Evolutionary conservation across 2,797 vertebrate species (phyloP).

Genomic region (Microctenopoma stevenorrisi): DNA sequence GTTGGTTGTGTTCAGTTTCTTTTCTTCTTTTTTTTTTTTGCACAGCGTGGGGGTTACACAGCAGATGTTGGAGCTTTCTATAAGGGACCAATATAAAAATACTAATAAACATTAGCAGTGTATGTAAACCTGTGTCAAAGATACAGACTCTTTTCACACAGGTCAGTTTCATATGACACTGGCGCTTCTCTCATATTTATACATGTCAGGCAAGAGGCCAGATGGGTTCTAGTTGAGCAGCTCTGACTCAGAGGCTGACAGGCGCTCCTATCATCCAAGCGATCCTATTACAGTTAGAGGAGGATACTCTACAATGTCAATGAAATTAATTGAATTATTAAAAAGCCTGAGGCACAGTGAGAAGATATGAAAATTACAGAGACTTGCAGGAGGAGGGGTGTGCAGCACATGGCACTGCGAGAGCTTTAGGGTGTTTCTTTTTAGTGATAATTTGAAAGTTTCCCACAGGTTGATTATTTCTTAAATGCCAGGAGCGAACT

Average conservation of each 20-base stretch:
- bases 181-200: constrained; percentile 2
- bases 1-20: constrained; percentile 1
- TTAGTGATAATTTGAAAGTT: constrained; percentile 61
- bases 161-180: not conserved
- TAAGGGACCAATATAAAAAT: constrained; percentile 7
- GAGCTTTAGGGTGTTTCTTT: constrained; percentile 44
- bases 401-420: not conserved
- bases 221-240: constrained; percentile 33
- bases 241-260: constrained; percentile 29
- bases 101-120: constrained; percentile 12
- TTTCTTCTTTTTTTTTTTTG: not conserved
- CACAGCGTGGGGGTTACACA: not conserved
- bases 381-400: constrained; percentile 26
- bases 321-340: constrained; percentile 74
- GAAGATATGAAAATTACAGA: constrained; percentile 48
- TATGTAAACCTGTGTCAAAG: not conserved
- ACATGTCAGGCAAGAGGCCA: not conserved
- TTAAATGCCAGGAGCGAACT: constrained; percentile 59
- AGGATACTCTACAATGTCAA: constrained; percentile 62
- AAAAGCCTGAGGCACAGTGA: constrained; percentile 44
- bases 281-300: constrained; percentile 65
- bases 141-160: not conserved
- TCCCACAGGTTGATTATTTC: constrained; percentile 62
- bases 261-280: constrained; percentile 37
- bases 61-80: constrained; percentile 48